Evolutionary conservation across 2,888 invertebrate species (phyloP).

Genomic region (Phyllotreta cruciferae): DNA sequence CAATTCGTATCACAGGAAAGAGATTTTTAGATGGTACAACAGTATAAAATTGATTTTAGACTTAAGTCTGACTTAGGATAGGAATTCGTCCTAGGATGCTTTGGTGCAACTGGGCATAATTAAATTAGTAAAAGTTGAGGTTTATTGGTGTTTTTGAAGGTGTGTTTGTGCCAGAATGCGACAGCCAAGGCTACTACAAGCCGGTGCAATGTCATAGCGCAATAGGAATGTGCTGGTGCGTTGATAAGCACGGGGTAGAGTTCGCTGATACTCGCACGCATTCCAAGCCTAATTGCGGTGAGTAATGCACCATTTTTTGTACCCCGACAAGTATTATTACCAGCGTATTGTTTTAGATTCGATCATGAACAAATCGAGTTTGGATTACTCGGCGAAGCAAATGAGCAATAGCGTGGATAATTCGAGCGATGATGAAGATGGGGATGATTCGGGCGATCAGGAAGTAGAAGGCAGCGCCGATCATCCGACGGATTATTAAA

Average conservation of each 20-base stretch:
- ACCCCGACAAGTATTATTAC: too few relatives aligned
- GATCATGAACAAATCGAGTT: slow-evolving; percentile 42
- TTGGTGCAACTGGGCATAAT: too few relatives aligned
- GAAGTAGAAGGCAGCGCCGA: slow-evolving; percentile 80
- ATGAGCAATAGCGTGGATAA: slow-evolving; percentile 62
- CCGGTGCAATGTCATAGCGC: slow-evolving; percentile 88
- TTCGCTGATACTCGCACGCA: slow-evolving; percentile 83
- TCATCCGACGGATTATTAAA: slow-evolving; percentile 77
- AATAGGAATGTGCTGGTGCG: slow-evolving; percentile 92
- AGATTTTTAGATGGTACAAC: too few relatives aligned
- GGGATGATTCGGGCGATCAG: slow-evolving; percentile 67
- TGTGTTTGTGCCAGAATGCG: slow-evolving; percentile 82
- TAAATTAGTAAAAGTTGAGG: slow-evolving; percentile 1
- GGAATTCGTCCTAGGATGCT: too few relatives aligned
- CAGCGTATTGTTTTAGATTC: slow-evolving; percentile 41
- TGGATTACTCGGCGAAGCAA: slow-evolving; percentile 40
- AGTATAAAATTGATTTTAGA: too few relatives aligned
- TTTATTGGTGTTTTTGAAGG: slow-evolving; percentile 76
- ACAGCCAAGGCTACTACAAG: slow-evolving; percentile 85
- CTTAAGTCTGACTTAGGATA: too few relatives aligned
- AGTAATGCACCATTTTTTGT: slow-evolving; percentile 52
- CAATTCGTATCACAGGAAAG: too few relatives aligned
- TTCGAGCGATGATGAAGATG: slow-evolving; percentile 76
- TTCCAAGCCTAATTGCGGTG: slow-evolving; percentile 82
- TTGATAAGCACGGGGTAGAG: slow-evolving; percentile 90